Evolutionary conservation across 1,140 invertebrate species (phyloP), one percentile per base, ranked within the genome.

Genomic region (Chironomus tepperi): DNA sequence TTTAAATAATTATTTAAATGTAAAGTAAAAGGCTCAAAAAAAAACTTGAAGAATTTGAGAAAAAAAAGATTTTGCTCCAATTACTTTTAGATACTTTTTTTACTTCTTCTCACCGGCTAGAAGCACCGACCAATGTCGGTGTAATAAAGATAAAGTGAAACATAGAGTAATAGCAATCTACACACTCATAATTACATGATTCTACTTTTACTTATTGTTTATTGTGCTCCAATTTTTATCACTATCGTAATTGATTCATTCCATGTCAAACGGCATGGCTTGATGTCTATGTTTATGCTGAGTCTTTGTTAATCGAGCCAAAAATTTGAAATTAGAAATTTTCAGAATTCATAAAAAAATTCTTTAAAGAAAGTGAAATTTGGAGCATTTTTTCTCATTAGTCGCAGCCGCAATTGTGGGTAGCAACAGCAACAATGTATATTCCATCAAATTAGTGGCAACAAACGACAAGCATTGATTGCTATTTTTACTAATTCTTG

Each of bases 161-260:
- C 24, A 34, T 34, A 34, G 24, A 34, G 24, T 34, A 34, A 34
- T 34, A 34, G 24, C 24, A 34, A 34, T 34, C 24, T 57, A 57
- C n/a, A n/a, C n/a, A 57, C n/a, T 57, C 47, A 57, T 57, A 15
- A 57, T 57, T 57, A 57, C 12, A 57, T 57, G 47, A 57, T 57
- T 57, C 47, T 57, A 57, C 47, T 57, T 57, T 57, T 57, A 57
- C 47, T 57, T 57, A 57, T 57, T 57, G 47, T 57, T 57, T 3
- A 57, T n/a, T n/a, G 12, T 57, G 47, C 47, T 57, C 47, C n/a
- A 12, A 57, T 57, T 57, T 57, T 57, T n/a, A 15, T n/a, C 8
- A 57, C n/a, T n/a, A 57, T 15, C 47, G 12, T 57, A 57, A 57
- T 57, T 57, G 47, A 57, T 57, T 57, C 47, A 57, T 57, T 57